These are phyloP conservation scores for Rhopalosiphum nymphaeae DNA, from an alignment of 2,888 invertebrate species.

Conservation along the genomic window DNA sequence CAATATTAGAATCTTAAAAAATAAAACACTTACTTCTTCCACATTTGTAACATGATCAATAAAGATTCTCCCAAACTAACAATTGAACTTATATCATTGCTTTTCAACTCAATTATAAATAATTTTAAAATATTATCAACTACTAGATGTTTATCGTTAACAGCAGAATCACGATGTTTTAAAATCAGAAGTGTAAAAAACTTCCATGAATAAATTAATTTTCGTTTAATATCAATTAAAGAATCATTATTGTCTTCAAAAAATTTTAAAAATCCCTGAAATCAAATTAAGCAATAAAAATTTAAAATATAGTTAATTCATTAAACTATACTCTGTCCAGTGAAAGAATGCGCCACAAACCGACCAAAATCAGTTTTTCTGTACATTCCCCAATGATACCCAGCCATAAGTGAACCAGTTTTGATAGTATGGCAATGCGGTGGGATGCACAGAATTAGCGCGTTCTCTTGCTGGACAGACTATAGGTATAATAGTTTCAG, in stretches of 20 bases:
- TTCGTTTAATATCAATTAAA: conserved; percentile 49
- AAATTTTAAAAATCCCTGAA: conserved; percentile 56
- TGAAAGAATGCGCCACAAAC: too few species aligned
- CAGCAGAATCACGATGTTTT: conserved; percentile 46
- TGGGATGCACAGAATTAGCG: too few species aligned
- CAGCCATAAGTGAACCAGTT: too few species aligned
- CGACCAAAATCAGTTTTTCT: too few species aligned
- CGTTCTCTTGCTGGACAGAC: too few species aligned
- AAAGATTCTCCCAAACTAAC: conserved; percentile 57
- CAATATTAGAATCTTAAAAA: background rate
- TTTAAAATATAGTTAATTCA: background rate
- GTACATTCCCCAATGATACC: too few species aligned
- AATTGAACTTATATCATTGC: conserved; percentile 53
- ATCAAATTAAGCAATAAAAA: background rate
- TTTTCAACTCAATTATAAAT: conserved; percentile 57
- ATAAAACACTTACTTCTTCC: conserved; percentile 49
- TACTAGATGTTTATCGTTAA: conserved; percentile 43
- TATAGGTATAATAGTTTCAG: background rate
- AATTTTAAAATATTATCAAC: conserved; percentile 53
- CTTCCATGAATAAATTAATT: conserved; percentile 57
- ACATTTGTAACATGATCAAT: conserved; percentile 59
- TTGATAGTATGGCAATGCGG: too few species aligned
- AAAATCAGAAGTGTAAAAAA: conserved; percentile 56
- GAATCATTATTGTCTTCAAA: conserved; percentile 47
- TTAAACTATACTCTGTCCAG: too few species aligned